These are phyloP conservation scores for Eidolon dupreanum DNA, from an alignment of 2,797 vertebrate genomes.

Conservation along the genomic window DNA sequence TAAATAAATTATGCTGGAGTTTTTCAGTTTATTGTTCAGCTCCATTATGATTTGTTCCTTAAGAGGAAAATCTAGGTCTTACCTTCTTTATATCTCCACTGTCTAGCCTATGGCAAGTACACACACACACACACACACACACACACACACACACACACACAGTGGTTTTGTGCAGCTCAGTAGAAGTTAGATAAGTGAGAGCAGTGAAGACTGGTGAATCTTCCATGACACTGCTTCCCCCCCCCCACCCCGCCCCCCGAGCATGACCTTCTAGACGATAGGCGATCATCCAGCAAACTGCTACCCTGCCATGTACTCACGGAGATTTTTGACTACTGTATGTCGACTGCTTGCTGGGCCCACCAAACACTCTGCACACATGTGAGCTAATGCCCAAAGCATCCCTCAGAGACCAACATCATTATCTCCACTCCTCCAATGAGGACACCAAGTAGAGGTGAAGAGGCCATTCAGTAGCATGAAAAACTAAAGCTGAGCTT, in stretches of 20 bases:
- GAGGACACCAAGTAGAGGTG: neutral
- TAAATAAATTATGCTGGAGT: neutral
- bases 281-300: neutral
- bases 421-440: neutral
- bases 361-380: neutral
- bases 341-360: neutral
- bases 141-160: neutral
- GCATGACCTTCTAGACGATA: neutral
- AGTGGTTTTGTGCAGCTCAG: neutral
- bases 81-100: neutral
- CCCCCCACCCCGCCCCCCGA: neutral
- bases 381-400: neutral
- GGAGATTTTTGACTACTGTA: neutral
- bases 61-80: neutral
- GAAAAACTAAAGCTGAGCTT: neutral
- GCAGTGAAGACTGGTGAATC: neutral
- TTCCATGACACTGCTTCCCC: neutral
- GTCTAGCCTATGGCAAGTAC: no score
- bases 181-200: neutral
- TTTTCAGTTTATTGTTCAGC: neutral
- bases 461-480: neutral
- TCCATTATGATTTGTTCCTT: neutral
- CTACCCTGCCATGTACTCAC: neutral
- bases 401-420: neutral
- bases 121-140: no score